Evolutionary conservation across 2,888 invertebrate genomes (phyloP), one percentile per base, ranked within the genome.

Genomic region (Drosophila nr. perissopoda): DNA sequence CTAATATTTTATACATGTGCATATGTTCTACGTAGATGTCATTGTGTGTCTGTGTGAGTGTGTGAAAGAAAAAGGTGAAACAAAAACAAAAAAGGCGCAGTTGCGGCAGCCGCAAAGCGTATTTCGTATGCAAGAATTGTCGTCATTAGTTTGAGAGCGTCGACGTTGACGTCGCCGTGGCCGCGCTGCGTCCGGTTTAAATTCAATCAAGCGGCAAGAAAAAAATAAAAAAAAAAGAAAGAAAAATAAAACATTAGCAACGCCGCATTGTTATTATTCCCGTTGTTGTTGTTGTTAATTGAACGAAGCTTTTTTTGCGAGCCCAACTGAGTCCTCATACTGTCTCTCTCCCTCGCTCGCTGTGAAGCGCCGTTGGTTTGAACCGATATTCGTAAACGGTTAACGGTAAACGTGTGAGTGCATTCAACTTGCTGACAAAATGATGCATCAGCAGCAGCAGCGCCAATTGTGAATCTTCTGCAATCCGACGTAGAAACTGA

Each of bases 161-260:
- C 70, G 70, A 42, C 72, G 72, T 67, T 52, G 72, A 27, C 68
- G 67, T 62, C 42, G 59, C 63, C 67, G 70, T 61, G 61, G 48
- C 33, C 70, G 70, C 66, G 69, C 76, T 70, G 80, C 85, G 83
- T 83, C 84, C 85, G 85, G 87, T 82, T 90, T 76, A 77, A 89
- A 89, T 89, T 89, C 89, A 90, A 90, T 89, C 90, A 90, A 87
- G 85, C 86, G 90, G 78, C 71, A 89, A 80, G 51, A 49, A 59
- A 63, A 77, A 72, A 63, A 65, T 58, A 71, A 71, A 67, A 58
- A 53, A 45, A 51, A 21, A 56, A 13, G 18, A 56, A 67, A 21
- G 16, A 16, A 40, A 68, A 53, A 63, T 52, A 42, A 66, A 73
- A 66, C 78, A 78, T 58, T 69, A 65, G 65, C 78, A 78, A 77